A percentile compares a stretch with the other conserved stretches of the same genome.
phyloP scores from a whole-genome alignment of 2,113 vertebrate genomes.

The Ptyas mucosa region DNA sequence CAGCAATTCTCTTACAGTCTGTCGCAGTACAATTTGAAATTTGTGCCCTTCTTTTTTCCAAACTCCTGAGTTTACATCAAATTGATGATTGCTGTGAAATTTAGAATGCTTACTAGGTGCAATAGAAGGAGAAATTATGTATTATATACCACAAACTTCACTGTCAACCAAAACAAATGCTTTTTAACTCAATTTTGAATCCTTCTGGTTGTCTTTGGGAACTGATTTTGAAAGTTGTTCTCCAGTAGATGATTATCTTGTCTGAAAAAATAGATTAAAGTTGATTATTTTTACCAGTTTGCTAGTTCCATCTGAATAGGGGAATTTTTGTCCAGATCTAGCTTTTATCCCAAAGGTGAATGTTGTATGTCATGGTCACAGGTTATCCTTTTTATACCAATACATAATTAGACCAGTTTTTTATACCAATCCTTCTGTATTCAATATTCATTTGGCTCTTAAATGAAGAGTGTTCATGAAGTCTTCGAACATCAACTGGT shows the following conservation, averaged over 20 bases:
- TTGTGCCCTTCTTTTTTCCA: not conserved
- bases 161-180: not conserved
- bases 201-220: not conserved
- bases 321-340: not conserved
- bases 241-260: not conserved
- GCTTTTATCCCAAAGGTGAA: not conserved
- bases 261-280: not conserved
- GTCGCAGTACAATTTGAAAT: not conserved
- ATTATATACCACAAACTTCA: not conserved
- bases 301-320: not conserved
- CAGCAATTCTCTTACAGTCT: not conserved
- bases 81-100: not conserved
- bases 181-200: not conserved
- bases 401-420: not conserved
- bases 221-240: not conserved
- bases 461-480: not conserved
- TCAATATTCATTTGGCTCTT: not conserved
- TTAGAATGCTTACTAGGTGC: not conserved
- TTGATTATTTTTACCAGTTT: not conserved
- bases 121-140: not conserved
- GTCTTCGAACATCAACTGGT: not conserved
- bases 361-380: not conserved
- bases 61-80: too few relatives aligned
- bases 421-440: not conserved
- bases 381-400: not conserved